These are phyloP conservation scores for Neofelis nebulosa DNA, from an alignment of 2,113 vertebrate species.

Conservation along the genomic window DNA sequence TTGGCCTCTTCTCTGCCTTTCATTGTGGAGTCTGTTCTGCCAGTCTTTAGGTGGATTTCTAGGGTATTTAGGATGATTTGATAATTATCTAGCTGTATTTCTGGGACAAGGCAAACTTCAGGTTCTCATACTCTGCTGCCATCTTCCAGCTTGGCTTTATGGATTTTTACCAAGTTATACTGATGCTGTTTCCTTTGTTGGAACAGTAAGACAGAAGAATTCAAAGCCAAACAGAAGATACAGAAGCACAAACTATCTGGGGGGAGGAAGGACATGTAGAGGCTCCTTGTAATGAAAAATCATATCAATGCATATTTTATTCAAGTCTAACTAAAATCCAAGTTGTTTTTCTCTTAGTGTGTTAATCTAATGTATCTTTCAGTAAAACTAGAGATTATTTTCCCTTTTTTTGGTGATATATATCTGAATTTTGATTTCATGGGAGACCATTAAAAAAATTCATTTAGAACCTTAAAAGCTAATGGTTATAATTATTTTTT, in stretches of 20 bases:
- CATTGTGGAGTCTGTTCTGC: not conserved
- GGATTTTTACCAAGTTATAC: slow-evolving; percentile 35
- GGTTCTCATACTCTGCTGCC: not conserved
- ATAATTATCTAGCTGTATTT: not conserved
- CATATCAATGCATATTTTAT: not conserved
- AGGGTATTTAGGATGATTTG: not conserved
- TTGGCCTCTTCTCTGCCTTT: not conserved
- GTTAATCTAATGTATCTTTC: not conserved
- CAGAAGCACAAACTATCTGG: not conserved
- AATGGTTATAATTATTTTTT: slow-evolving; percentile 41
- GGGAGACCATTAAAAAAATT: not conserved
- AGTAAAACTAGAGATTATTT: not conserved
- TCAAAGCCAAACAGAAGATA: slow-evolving; percentile 49
- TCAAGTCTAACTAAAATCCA: not conserved
- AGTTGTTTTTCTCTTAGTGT: not conserved
- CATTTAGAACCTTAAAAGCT: not conserved
- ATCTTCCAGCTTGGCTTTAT: not conserved
- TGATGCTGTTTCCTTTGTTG: not conserved
- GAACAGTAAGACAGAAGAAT: slow-evolving; percentile 18
- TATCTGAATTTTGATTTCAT: slow-evolving; percentile 36
- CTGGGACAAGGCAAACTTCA: not conserved
- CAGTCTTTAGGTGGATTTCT: not conserved
- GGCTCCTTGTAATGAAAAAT: slow-evolving; percentile 24
- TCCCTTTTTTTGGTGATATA: not conserved
- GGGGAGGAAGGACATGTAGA: not conserved